Percentiles rank a stretch among this genome's conserved stretches.
Conservation (phyloP, 2,113 vertebrate genomes). For the Melanocharis versteri region DNA sequence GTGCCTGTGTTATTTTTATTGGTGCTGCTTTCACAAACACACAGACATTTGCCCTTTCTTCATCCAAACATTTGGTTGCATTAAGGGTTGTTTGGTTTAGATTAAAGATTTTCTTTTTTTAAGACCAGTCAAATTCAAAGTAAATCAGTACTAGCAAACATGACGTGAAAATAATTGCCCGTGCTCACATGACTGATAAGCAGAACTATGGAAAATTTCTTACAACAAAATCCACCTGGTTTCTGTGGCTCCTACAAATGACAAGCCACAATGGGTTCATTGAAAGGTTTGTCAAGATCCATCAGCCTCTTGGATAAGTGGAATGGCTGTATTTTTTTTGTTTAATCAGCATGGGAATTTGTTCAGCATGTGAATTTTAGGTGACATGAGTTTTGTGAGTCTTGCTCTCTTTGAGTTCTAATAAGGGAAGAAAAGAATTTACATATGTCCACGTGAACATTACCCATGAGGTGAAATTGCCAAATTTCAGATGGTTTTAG, state of each 20-base stretch:
- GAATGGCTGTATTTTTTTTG: not conserved
- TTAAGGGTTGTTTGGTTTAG: conserved; percentile 68
- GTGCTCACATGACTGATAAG: conserved; percentile 63
- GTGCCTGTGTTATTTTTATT: conserved; percentile 39
- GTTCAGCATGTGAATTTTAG: not conserved
- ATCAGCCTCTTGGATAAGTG: not conserved
- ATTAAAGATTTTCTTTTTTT: conserved; percentile 70
- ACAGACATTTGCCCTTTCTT: conserved; percentile 31
- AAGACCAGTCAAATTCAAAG: conserved; percentile 64
- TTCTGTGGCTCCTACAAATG: not conserved
- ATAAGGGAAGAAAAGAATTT: not conserved
- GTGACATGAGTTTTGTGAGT: not conserved
- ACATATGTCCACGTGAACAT: fast-evolving
- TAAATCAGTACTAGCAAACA: conserved; percentile 57
- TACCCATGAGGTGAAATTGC: not conserved
- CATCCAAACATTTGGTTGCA: conserved; percentile 44
- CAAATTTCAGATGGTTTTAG: not conserved
- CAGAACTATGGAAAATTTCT: conserved; percentile 42
- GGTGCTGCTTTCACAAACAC: conserved; percentile 47
- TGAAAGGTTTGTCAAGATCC: not conserved
- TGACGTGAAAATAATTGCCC: conserved; percentile 44
- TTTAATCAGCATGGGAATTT: not conserved
- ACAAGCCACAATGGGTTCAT: not conserved
- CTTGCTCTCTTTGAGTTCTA: not conserved
- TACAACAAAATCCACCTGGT: conserved; percentile 41